Conservation (phyloP, 2,888 invertebrate species). For the Taphrorychus bicolor region DNA sequence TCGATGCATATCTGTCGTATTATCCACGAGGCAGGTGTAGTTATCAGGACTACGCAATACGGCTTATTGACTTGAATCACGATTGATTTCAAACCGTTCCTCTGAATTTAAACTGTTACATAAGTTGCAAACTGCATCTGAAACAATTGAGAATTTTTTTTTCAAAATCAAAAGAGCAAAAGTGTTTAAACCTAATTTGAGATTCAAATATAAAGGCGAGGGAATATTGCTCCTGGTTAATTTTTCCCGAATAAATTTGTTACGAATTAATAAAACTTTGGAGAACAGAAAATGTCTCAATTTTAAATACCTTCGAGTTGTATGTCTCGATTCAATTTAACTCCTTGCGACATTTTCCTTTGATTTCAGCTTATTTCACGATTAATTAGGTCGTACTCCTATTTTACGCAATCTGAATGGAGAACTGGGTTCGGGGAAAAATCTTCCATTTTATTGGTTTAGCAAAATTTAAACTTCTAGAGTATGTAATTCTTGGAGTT, state of each 20-base stretch:
- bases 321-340: not conserved
- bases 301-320: not conserved
- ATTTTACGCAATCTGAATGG: not conserved
- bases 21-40: conserved; percentile 33
- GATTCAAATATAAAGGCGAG: conserved; percentile 1
- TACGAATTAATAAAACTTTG: conserved; percentile 6
- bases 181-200: conserved; percentile 3
- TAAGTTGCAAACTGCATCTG: too few species aligned
- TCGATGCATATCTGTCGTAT: conserved; percentile 12
- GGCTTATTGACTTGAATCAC: conserved; percentile 46
- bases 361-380: not conserved
- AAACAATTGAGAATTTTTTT: not conserved
- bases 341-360: not conserved
- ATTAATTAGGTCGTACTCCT: not conserved
- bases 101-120: too few species aligned
- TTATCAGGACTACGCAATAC: conserved; percentile 39
- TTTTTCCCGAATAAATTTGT: conserved; percentile 7
- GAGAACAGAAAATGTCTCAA: not conserved
- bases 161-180: not conserved
- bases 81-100: conserved; percentile 49
- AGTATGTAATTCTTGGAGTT: conserved; percentile 5
- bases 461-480: not conserved
- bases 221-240: not conserved
- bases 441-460: too few species aligned
- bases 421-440: too few species aligned